phyloP scores from a whole-genome alignment of 2,888 invertebrate species.

The Drosophila fulvimacula region DNA sequence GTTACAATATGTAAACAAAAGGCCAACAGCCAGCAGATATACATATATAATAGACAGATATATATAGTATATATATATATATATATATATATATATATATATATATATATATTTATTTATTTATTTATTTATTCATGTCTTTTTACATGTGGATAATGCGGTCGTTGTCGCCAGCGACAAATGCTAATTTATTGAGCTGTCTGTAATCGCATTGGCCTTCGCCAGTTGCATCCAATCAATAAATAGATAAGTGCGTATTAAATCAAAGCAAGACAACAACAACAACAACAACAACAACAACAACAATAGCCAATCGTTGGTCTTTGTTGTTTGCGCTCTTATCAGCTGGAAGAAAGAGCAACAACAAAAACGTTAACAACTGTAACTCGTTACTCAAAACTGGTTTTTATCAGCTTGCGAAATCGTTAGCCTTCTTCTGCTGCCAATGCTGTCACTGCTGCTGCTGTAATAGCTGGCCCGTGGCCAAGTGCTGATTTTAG shows the following conservation, averaged over 20 bases:
- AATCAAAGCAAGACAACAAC: constrained; percentile 9
- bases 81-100: background rate
- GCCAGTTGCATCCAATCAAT: constrained; percentile 46
- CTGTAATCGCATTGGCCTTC: constrained; percentile 56
- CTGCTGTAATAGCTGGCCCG: constrained; percentile 1
- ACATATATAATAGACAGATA: constrained; percentile 7
- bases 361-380: constrained; percentile 2
- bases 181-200: constrained; percentile 57
- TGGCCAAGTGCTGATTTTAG: constrained; percentile 18
- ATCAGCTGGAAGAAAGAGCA: constrained; percentile 41
- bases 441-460: constrained; percentile 2
- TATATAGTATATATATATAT: background rate
- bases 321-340: constrained; percentile 35
- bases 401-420: constrained; percentile 74
- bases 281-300: background rate
- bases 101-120: background rate
- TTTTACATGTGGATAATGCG: constrained; percentile 14
- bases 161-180: constrained; percentile 24
- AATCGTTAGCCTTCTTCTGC: constrained; percentile 37
- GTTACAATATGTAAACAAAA: constrained; percentile 19
- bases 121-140: background rate
- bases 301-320: constrained; percentile 17
- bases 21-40: background rate
- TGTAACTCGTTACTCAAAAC: constrained; percentile 47
- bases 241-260: constrained; percentile 35